Evolutionary conservation across 2,797 vertebrate genomes (phyloP).

Genomic region (Avahi laniger): DNA sequence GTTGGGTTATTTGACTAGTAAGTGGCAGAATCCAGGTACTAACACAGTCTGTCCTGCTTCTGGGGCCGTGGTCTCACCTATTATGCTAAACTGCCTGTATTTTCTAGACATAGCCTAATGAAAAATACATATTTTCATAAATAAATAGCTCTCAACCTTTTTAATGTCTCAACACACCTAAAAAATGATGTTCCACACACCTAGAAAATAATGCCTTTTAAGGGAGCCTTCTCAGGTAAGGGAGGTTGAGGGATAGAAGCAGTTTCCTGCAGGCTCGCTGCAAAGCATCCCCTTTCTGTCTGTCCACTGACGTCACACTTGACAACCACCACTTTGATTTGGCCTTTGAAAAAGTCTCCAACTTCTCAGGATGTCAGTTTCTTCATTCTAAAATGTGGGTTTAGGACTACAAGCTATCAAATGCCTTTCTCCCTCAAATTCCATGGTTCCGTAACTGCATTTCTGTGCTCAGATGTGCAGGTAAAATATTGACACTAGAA

Average conservation of each 20-base stretch:
- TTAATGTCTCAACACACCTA: background rate
- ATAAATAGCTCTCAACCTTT: background rate
- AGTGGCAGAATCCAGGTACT: background rate
- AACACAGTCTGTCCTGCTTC: background rate
- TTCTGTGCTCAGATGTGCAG: background rate
- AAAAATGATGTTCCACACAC: background rate
- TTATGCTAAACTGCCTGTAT: background rate
- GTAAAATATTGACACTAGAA: background rate
- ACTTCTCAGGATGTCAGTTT: background rate
- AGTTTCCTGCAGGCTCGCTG: background rate
- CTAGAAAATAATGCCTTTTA: background rate
- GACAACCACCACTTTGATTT: background rate
- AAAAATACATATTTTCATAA: background rate
- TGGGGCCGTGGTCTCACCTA: background rate
- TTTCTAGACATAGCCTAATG: background rate
- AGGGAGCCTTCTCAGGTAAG: background rate
- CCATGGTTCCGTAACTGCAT: background rate
- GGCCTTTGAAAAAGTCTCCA: conserved; percentile 29
- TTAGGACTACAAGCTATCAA: background rate
- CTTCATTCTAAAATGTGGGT: background rate
- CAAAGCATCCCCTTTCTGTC: background rate
- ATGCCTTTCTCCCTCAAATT: background rate
- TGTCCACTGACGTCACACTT: background rate
- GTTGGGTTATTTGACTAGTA: background rate
- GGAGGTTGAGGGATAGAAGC: background rate